Base-by-base conservation (phyloP, 2,113 vertebrate species). In the Prionailurus bengalensis region DNA sequence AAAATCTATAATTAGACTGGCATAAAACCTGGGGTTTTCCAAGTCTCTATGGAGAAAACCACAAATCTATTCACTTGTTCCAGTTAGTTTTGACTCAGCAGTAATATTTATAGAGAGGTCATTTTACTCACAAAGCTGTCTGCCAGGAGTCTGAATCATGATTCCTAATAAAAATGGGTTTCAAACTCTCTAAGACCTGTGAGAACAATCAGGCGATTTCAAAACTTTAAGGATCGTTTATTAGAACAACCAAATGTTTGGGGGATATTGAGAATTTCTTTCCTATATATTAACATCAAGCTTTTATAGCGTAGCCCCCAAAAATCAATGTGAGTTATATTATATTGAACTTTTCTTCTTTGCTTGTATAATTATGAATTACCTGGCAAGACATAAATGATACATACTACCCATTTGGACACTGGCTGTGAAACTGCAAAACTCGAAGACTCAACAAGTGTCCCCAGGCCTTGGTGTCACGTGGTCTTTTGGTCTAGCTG, bases 281-380 rank as follows among this genome's bases (percentile, higher is more conserved):
- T 85, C n/a, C 33, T 81, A 4, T 88, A 85, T 83, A 94, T 95
- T 94, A 97, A 58, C 17, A 90, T 80, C 48, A 82, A 65, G 33
- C 19, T 87, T 42, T 95, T 93, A 94, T 0, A 91, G 63, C 14
- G 25, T 36, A 79, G 51, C 10, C 27, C 53, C 14, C 58, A 79
- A 68, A 78, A 81, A 92, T 94, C 93, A 92, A 63, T 87, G 4
- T 27, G 55, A 81, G 19, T 76, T 94, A 55, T 80, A 94, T 81
- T 94, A 95, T 80, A 73, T 85, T 45, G 42, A 78, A 85, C 27
- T 51, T 89, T 89, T 79, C 51, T 87, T 45, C 45, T 81, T 65
- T 94, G 68, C 27, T 51, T 96, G 1, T 85, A 33, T 96, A 96
- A 95, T 95, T 96, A 90, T 78, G 58, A 88, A 45, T 94, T 68